These are phyloP conservation scores for Engystomops pustulosus DNA, from an alignment of 2,113 vertebrate genomes.

Conservation along the genomic window DNA sequence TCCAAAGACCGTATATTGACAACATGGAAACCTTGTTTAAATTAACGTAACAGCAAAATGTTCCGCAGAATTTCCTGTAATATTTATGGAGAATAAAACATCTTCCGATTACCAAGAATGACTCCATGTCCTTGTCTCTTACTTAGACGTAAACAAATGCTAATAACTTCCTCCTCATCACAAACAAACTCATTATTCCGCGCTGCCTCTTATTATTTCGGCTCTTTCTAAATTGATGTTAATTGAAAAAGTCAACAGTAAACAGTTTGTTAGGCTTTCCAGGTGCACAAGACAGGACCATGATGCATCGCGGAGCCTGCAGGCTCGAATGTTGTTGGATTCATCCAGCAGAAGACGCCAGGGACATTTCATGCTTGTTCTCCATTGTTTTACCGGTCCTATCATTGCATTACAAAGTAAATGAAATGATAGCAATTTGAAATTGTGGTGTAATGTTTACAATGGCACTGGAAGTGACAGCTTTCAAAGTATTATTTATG, in stretches of 20 bases:
- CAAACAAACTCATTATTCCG: conserved; percentile 1
- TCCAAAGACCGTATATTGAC: neutral
- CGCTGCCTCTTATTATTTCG: neutral
- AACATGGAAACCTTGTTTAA: neutral
- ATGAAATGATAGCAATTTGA: conserved; percentile 43
- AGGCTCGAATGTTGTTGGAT: conserved; percentile 4
- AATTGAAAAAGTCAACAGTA: conserved; percentile 37
- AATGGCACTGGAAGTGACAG: conserved; percentile 75
- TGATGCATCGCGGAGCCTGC: neutral
- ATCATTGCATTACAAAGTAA: conserved; percentile 30
- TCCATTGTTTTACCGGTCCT: neutral
- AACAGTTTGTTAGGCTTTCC: conserved; percentile 25
- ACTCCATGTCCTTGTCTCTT: neutral
- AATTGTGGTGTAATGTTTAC: conserved; percentile 74
- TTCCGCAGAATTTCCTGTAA: neutral
- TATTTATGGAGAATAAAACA: neutral
- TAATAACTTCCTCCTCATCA: neutral
- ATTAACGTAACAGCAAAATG: neutral
- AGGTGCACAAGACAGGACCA: conserved; percentile 29
- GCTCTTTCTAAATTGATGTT: conserved; percentile 20
- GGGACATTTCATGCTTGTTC: neutral
- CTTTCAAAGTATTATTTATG: conserved; percentile 78
- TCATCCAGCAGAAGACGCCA: neutral
- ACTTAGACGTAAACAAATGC: neutral
- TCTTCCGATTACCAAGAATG: neutral